These are phyloP conservation scores for Aphidoletes aphidimyza DNA, from an alignment of 2,888 invertebrate species.

Conservation along the genomic window DNA sequence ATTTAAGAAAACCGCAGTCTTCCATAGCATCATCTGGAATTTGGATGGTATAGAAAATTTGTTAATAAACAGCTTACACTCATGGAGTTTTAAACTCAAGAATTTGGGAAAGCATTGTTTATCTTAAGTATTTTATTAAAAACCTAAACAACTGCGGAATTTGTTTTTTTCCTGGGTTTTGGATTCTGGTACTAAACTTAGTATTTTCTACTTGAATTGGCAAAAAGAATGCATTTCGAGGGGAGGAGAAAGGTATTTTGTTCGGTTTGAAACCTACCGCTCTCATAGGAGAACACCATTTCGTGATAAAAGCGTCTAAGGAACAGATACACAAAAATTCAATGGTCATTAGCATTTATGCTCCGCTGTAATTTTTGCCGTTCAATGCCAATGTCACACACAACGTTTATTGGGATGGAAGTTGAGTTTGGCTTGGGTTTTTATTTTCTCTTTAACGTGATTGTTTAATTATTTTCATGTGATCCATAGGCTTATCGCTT, in stretches of 20 bases:
- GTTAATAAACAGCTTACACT: neutral
- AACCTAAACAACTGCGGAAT: no score
- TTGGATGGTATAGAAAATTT: conserved; percentile 54
- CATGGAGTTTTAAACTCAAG: no score
- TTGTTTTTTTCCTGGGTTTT: no score
- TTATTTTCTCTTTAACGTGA: neutral
- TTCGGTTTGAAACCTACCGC: conserved; percentile 26
- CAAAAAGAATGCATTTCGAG: no score
- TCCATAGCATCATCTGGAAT: conserved; percentile 60
- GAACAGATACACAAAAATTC: neutral
- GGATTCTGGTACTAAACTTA: no score
- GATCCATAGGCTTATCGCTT: neutral
- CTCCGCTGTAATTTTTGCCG: no score
- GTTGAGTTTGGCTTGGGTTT: neutral
- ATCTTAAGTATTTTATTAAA: no score
- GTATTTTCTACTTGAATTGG: no score
- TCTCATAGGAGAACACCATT: neutral
- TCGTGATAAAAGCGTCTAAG: neutral
- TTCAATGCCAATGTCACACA: no score
- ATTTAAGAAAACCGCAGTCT: conserved; percentile 66
- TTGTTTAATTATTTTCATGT: neutral
- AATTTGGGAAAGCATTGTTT: no score
- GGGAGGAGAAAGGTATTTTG: no score
- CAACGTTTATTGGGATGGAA: neutral
- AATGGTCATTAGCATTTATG: conserved; percentile 5